Conservation (phyloP, 2,113 vertebrate genomes). For the Tympanuchus pallidicinctus region DNA sequence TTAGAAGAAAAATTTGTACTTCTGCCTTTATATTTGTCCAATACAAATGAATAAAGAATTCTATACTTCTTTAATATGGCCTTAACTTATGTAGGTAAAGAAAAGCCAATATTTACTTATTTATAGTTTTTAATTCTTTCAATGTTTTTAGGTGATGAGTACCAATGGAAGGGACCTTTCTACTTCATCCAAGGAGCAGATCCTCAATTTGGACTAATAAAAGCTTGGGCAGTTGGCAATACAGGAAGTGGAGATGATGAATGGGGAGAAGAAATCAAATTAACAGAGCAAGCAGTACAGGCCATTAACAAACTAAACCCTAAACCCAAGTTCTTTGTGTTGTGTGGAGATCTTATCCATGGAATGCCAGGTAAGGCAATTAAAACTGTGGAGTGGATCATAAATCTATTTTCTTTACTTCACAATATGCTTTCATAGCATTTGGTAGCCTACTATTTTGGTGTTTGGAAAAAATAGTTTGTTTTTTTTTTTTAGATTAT, state of each 20-base stretch:
- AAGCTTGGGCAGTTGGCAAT: slow-evolving; percentile 89
- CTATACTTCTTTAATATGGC: slow-evolving; percentile 26
- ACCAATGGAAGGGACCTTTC: slow-evolving; percentile 90
- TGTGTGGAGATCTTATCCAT: slow-evolving; percentile 94
- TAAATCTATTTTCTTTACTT: not conserved
- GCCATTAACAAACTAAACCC: slow-evolving; percentile 87
- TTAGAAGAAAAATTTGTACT: slow-evolving; percentile 51
- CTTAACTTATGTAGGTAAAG: not conserved
- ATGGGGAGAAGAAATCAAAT: slow-evolving; percentile 89
- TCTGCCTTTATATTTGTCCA: slow-evolving; percentile 22
- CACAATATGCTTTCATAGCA: not conserved
- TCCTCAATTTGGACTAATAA: slow-evolving; percentile 95
- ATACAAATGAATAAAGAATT: not conserved
- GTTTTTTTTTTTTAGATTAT: not conserved
- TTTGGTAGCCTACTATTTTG: not conserved
- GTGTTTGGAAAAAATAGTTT: not conserved
- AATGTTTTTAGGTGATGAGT: slow-evolving; percentile 80
- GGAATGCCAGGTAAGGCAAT: slow-evolving; percentile 90
- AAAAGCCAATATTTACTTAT: not conserved
- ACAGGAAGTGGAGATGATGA: slow-evolving; percentile 85
- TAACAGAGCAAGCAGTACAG: slow-evolving; percentile 86
- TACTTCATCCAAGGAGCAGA: slow-evolving; percentile 95
- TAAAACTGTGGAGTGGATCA: not conserved
- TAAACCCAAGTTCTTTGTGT: slow-evolving; percentile 88
- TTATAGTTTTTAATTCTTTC: not conserved